A percentile compares a stretch with the other conserved stretches of the same genome.
phyloP scores from a whole-genome alignment of 2,797 vertebrate genomes.

The Rallus crepitans region DNA sequence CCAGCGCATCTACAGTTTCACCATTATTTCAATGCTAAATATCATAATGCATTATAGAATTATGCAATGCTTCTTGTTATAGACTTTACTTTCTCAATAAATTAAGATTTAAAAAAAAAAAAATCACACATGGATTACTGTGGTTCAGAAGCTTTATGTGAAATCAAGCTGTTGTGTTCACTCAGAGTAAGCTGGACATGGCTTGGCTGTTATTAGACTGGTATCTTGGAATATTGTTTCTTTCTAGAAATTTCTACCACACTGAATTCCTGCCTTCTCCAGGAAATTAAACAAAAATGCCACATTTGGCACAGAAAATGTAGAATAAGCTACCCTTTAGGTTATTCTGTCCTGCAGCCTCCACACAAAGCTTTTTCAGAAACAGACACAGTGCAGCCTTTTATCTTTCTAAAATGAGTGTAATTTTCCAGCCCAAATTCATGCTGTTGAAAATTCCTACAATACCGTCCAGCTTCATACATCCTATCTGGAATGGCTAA shows the following conservation, averaged over 20 bases:
- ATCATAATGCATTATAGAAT: not conserved
- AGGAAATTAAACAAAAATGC: not conserved
- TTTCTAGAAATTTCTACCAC: not conserved
- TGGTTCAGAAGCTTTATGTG: not conserved
- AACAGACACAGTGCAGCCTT: not conserved
- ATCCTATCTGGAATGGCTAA: not conserved
- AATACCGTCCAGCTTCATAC: not conserved
- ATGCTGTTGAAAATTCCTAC: not conserved
- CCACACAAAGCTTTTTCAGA: not conserved
- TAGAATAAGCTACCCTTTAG: not conserved
- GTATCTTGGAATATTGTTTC: not conserved
- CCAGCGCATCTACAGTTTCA: not conserved
- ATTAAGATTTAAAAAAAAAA: not conserved
- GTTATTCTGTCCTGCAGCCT: not conserved
- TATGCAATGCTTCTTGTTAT: not conserved
- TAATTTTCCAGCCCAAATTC: not conserved
- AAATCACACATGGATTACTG: not conserved
- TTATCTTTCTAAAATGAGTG: not conserved
- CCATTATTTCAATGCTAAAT: not conserved
- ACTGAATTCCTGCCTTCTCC: not conserved
- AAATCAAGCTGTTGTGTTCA: not conserved
- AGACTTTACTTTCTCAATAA: not conserved
- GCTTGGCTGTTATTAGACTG: not conserved
- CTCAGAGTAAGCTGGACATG: not conserved
- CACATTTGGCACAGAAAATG: not conserved